Evolutionary conservation across 2,113 vertebrate genomes (phyloP), one percentile per base, ranked within the genome.

Genomic region (Neomonachus schauinslandi): DNA sequence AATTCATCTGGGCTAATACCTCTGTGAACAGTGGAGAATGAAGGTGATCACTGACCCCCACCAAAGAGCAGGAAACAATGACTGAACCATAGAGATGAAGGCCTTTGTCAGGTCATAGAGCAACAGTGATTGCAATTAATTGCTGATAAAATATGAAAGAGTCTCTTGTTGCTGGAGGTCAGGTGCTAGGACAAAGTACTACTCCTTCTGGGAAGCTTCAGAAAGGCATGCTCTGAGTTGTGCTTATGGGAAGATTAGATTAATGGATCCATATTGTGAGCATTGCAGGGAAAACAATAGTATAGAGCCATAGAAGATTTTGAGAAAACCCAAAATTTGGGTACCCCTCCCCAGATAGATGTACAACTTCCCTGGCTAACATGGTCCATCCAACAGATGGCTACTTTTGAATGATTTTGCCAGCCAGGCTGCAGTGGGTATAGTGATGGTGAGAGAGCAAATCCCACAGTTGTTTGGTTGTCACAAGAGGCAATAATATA

Each of bases 1-100:
- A 98, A 98, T 98, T 98, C 98, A 98, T 98, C 97, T 98, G 95
- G 91, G 89, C 97, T 98, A 97, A 91, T 97, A 98, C 98, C 98
- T 98, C 98, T 96, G 93, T 95, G 98, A 98, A 98, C 80, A 96
- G 97, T 61, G 98, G 97, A 97, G 97, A 98, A 97, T 98, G 53
- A 95, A 80, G 81, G 88, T 97, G 98, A 98, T 98, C 94, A 96
- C 51, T 33, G 74, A 98, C 97, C 83, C 86, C 86, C 95, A 96
- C 94, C 95, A 97, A 97, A 97, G 86, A 88, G 89, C 96, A 99
- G 97, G 98, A 98, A 98, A 82, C 92, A 98, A 98, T 97, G 98
- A 98, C 93, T 89, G 61, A 97, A 96, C 36, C 94, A 63, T 93
- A 94, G 93, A 96, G 97, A 95, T 28, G 97, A 99, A 98, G 97